A percentile compares a stretch with the other conserved stretches of the same genome.
phyloP scores from a whole-genome alignment of 1,140 invertebrate species.

The Holotrichia oblita region DNA sequence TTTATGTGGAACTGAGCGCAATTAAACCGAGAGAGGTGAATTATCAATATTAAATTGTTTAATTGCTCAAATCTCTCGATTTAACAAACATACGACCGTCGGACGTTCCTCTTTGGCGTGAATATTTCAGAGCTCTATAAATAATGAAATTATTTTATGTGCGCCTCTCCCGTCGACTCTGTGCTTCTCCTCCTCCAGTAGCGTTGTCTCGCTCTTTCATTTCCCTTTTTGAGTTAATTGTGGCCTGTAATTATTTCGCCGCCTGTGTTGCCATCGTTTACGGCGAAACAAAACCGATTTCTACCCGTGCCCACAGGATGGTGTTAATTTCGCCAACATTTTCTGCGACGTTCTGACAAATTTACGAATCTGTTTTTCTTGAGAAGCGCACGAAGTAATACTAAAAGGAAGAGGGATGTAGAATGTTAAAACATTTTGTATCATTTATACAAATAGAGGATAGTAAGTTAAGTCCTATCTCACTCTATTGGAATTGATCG shows the following conservation, averaged over 20 bases:
- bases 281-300: not conserved
- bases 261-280: not conserved
- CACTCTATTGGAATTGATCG: too few species aligned
- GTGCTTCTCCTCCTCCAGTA: not conserved
- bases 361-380: too few species aligned
- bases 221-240: conserved; percentile 20
- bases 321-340: not conserved
- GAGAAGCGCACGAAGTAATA: too few species aligned
- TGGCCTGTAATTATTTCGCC: conserved; percentile 1
- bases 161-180: not conserved
- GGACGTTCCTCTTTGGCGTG: not conserved
- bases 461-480: too few species aligned
- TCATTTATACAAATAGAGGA: too few species aligned
- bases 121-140: not conserved
- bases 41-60: conserved; percentile 22
- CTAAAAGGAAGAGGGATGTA: too few species aligned
- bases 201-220: not conserved
- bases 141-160: conserved; percentile 12
- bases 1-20: not conserved
- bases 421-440: too few species aligned
- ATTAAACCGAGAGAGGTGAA: not conserved
- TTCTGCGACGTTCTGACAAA: not conserved
- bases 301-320: not conserved
- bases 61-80: conserved; percentile 16
- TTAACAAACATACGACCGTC: not conserved